Base-by-base conservation (phyloP, 1,140 invertebrate species). In the Gonatopus flavifemur region DNA sequence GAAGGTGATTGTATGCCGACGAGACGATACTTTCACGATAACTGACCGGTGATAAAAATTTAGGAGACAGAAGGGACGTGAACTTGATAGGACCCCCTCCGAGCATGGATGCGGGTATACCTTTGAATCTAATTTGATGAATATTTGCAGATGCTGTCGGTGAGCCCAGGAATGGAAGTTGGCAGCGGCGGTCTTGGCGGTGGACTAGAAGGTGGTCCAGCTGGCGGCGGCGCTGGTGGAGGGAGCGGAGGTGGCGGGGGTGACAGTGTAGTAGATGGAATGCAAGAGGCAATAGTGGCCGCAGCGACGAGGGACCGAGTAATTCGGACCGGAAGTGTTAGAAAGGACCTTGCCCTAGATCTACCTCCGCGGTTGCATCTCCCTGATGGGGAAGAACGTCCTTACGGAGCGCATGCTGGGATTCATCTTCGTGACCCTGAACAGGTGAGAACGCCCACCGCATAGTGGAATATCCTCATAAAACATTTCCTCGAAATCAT, bases 321-420 rank as follows among this genome's bases (percentile, higher is more conserved):
- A 37, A 79, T 85, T 16, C 77, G 82, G 36, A 72, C 82, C 52
- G 80, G 80, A 56, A 82, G 84, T 24, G 81, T 85, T 21, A 77
- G 80, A 49, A 83, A 81, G 52, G 84, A 86, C 68, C 76, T 84
- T 52, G 80, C 82, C 52, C 74, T 87, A 61, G 83, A 85, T 62
- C 72, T 86, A 55, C 87, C 87, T 46, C 85, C 85, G 47, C 81
- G 82, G 56, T 82, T 88, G 57, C 77, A 83, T 47, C 77, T 87
- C 64, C 86, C 87, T 20, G 86, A 88, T 70, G 86, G 86, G 39
- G 87, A 88, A 67, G 86, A 88, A 55, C 78, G 82, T 22, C 83
- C 83, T n/a, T 86, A 84, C 60, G 77, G 78, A 41, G 78, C 80
- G 55, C 80, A 84, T 49, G 80, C 81, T 49, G 78, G 80, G 55